Evolutionary conservation across 30 jellyfish, hydroid and myxozoan species (phyloP), one percentile per base, ranked within the genome.

Genomic region (Mastigias papua): DNA sequence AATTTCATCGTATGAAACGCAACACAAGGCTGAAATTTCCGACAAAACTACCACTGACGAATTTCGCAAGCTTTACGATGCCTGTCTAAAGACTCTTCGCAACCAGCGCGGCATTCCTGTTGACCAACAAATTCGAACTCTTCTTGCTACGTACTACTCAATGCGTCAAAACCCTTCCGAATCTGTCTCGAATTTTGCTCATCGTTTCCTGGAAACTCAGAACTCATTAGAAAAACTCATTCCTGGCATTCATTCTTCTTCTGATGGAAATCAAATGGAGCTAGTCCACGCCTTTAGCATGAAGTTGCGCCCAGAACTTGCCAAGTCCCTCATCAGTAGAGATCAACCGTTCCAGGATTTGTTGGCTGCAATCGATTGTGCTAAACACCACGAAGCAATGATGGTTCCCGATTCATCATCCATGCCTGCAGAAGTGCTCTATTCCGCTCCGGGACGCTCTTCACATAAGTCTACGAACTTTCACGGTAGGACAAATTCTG

Each of bases 101-200:
- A 0, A 42, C 48, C 86, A 74, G 31, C 86, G 86, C 17, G 86
- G 86, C 16, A 74, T 74, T 20, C 86, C 72, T 0, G 42, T 34
- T 23, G 86, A 74, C 33, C 51, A 74, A 74, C 86, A 3, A 27
- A 48, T 74, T 46, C 86, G 72, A 23, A 35, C 34, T 16, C 72
- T 74, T 15, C 51, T 74, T 23, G 71, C 86, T 2, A 31, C 27
- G 19, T 75, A 75, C 29, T 75, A 75, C 74, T 9, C 86, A 15
- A 25, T 75, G 74, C 77, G 32, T 1, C 86, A 75, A 34, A 27
- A 75, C 15, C 77, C 86, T 48, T 16, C 49, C 9, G 74, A 75
- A 50, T 10, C 76, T 49, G 86, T 75, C 34, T 20, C 74, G 15
- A 27, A 75, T 46, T 75, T 75, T 29, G 74, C 86, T 27, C 86